Evolutionary conservation across 2,888 invertebrate species (phyloP), one percentile per base, ranked within the genome.

Genomic region (Lydus trimaculatus): DNA sequence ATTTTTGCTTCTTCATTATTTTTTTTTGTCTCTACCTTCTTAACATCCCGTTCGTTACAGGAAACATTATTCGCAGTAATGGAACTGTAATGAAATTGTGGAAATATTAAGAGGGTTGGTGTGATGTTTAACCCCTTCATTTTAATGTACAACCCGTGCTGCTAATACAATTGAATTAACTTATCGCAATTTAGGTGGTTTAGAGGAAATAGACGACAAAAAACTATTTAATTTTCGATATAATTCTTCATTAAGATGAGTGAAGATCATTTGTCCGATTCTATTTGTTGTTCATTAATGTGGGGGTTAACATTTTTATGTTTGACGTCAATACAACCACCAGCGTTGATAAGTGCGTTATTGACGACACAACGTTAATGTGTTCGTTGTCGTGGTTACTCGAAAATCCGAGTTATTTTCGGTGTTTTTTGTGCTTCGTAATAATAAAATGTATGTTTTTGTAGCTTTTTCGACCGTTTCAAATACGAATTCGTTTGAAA

Each of bases 311-410:
- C 20, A 20, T 2, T 20, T 20, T 4, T 20, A 20, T 48, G 48
- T 48, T 48, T 75, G 75, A 75, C 75, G 75, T 75, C 75, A 73
- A 73, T 64, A 70, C 64, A 62, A 60, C 64, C 60, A 31, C 31
- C 63, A 48, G 20, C 7, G 48, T 13, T 48, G 72, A 72, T 64
- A 66, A 48, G 20, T 72, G 65, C 60, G 65, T 71, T n/a, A n/a
- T n/a, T 72, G 73, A 75, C 73, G 75, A 72, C 75, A 73, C 67
- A 65, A 71, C 69, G 62, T 64, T 66, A 64, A 70, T 67, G 65
- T 64, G 68, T 63, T 61, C 70, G 74, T 74, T 64, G 75, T 73
- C 75, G 69, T 75, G 73, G 72, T 73, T 70, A 74, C 68, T 64
- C 61, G 70, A 68, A 71, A 74, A 74, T 74, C 71, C 71, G 70